Base-by-base conservation (phyloP, 2,888 invertebrate species). In the Ectemnius continuus region DNA sequence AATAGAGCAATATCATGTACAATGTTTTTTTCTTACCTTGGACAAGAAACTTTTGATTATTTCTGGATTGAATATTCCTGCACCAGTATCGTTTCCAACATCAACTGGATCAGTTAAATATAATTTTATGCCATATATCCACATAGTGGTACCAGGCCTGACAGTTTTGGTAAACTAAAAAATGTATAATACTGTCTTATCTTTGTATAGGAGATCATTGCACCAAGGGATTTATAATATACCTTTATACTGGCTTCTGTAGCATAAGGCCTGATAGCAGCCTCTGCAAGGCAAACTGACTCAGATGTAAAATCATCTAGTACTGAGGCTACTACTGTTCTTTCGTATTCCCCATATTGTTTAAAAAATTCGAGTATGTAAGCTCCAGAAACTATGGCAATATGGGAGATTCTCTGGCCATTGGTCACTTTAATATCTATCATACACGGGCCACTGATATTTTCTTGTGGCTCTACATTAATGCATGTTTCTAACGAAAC, bases 311-410 rank as follows among this genome's bases (percentile, higher is more conserved):
- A 90, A 63, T 91, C 90, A 67, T 91, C 91, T 60, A 91, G 73
- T 60, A 90, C 87, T 36, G 91, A 89, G 4, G 91, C 89, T 69
- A 87, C 87, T 47, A 82, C 76, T 16, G 91, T 92, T 8, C 84
- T 86, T 2, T 91, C 83, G 76, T 92, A 92, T 83, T 92, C 92
- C 48, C 90, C 91, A 67, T 79, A 88, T 74, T 91, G 88, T 67
- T 91, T 92, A 76, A 90, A 92, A 71, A 91, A 85, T 84, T 92
- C 92, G 67, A 92, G 79, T n/a, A 91, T 87, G 13, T 89, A 88
- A 11, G 91, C 91, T 85, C 91, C 91, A 3, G 91, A 91, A 48
- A 91, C 90, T 57, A 91, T 70, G 23, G 88, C 88, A 13, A 91
- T 86, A 20, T 87, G 86, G 8, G 86, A 83, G 62, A 92, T 90